Evolutionary conservation across 2,888 invertebrate genomes (phyloP).

Genomic region (Notodonta dromedarius): DNA sequence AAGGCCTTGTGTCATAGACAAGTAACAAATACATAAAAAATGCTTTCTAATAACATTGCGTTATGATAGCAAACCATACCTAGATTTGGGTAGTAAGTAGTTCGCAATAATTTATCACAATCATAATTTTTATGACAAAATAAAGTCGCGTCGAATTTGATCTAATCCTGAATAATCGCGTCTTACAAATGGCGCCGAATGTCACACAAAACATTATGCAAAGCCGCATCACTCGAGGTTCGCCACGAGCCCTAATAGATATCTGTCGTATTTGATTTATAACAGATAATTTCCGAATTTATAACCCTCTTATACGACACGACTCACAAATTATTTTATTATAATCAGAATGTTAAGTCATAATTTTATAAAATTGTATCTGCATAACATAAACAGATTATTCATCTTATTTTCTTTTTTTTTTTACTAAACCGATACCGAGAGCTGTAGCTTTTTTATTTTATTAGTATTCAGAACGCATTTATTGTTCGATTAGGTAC

Average conservation of each 20-base stretch:
- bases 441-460: no score
- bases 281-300: constrained; percentile 38
- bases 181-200: constrained; percentile 34
- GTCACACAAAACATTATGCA: constrained; percentile 52
- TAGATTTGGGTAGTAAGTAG: no score
- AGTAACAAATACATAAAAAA: no score
- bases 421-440: no score
- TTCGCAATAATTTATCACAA: neutral
- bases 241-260: constrained; percentile 47
- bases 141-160: constrained; percentile 12
- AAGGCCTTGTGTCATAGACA: no score
- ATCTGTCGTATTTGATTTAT: constrained; percentile 57
- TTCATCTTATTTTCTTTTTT: no score
- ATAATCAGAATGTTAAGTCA: no score
- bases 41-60: no score
- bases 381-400: no score
- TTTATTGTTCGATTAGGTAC: neutral
- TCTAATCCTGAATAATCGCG: constrained; percentile 29
- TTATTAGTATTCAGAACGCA: neutral
- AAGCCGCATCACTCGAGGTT: constrained; percentile 46
- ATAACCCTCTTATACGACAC: constrained; percentile 30
- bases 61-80: no score
- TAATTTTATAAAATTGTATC: no score
- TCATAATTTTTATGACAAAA: constrained; percentile 7
- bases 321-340: constrained; percentile 11